These are phyloP conservation scores for Brachypalpus laphriformis DNA, from an alignment of 2,888 invertebrate species.

Conservation along the genomic window DNA sequence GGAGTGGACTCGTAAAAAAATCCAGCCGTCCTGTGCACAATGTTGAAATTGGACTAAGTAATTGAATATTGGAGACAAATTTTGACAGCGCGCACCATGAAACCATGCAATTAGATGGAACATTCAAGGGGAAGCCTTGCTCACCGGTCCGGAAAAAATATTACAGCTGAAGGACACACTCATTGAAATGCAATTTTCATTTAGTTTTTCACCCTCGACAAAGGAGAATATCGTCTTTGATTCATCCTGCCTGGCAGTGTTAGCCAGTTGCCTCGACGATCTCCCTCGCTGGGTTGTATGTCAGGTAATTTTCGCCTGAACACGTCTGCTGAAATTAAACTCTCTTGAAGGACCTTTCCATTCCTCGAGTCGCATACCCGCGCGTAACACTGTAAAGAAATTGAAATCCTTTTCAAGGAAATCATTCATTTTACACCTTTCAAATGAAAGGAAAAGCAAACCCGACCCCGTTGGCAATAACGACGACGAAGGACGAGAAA, in stretches of 20 bases:
- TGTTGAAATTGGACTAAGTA: neutral
- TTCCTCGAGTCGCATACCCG: neutral
- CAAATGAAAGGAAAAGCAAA: slow-evolving; percentile 38
- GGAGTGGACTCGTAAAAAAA: no score
- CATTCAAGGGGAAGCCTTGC: slow-evolving; percentile 2
- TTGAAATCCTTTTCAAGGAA: slow-evolving; percentile 50
- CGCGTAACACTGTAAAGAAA: slow-evolving; percentile 3
- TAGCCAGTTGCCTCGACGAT: neutral
- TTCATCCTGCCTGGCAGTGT: neutral
- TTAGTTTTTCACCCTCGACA: neutral
- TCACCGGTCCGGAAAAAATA: slow-evolving; percentile 2
- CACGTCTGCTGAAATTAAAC: slow-evolving; percentile 43
- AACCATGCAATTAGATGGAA: neutral
- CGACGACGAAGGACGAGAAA: neutral
- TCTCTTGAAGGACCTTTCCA: neutral
- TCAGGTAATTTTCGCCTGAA: slow-evolving; percentile 16
- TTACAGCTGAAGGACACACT: slow-evolving; percentile 14
- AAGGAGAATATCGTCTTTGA: neutral
- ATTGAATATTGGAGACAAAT: neutral
- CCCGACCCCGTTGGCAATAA: neutral
- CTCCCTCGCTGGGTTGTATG: neutral
- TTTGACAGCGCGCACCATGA: neutral
- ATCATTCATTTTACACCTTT: slow-evolving; percentile 53
- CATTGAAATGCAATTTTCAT: slow-evolving; percentile 37
- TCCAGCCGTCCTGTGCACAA: neutral